Conservation (phyloP, 2,888 invertebrate genomes). For the Lepidonotus clava region DNA sequence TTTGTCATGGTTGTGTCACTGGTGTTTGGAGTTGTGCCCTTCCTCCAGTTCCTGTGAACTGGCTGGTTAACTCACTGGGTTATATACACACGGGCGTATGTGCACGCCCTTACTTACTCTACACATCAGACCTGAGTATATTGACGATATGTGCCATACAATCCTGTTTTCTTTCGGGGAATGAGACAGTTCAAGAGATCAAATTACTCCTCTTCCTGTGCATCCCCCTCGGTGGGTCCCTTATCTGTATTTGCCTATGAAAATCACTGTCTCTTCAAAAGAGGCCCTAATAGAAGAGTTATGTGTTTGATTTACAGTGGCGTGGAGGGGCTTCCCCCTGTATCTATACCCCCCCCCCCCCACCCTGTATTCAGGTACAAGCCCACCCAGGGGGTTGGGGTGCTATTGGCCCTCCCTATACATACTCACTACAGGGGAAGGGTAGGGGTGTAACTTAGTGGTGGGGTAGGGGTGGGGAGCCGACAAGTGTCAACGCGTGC, state of each 20-base stretch:
- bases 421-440: not conserved
- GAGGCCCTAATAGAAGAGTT: no score
- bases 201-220: not conserved
- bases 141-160: not conserved
- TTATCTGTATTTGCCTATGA: slow-evolving; percentile 15
- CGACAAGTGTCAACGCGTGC: slow-evolving; percentile 15
- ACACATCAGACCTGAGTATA: not conserved
- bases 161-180: slow-evolving; percentile 1
- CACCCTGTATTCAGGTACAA: not conserved
- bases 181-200: not conserved
- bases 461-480: not conserved
- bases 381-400: not conserved
- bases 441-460: not conserved
- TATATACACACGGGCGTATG: not conserved
- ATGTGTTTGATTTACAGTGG: slow-evolving; percentile 3
- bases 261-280: not conserved
- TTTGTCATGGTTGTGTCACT: not conserved
- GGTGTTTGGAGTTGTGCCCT: not conserved
- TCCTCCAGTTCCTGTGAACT: not conserved
- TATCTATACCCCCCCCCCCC: not conserved
- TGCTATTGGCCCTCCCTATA: not conserved
- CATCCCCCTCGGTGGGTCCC: not conserved
- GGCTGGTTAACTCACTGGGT: not conserved
- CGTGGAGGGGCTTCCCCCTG: not conserved
- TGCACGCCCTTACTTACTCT: no score